Evolutionary conservation across 2,797 vertebrate genomes (phyloP), one percentile per base, ranked within the genome.

Genomic region (Ibycter americanus): DNA sequence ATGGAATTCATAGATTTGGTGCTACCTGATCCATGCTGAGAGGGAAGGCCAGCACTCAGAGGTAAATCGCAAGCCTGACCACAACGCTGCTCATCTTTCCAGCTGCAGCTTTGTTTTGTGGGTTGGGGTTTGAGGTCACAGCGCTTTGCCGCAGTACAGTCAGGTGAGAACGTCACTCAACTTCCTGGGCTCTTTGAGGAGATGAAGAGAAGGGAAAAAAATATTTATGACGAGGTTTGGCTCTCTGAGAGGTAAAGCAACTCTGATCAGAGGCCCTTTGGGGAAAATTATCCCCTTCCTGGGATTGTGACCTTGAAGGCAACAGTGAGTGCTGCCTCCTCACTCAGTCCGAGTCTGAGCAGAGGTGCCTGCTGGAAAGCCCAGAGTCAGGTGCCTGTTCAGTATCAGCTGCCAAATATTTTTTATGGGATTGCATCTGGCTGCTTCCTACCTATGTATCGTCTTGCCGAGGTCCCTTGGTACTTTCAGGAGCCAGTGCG

Each of bases 111-210:
- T 67, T 38, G 34, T 46, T 51, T 78, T 32, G 46, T 12, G 79
- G 78, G 31, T 12, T 76, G 87, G 72, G 71, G n/a, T 94, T 93
- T 93, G 95, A 96, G 90, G 94, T 93, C 65, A 13, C 40, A 22
- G 78, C 1, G 2, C 32, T 87, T 68, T 13, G 74, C 56, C 3
- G 2, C 65, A 12, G 38, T 17, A 11, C 0, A 0, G 63, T 81
- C 85, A 81, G 79, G 78, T 83, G 79, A 61, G 65, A 44, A 25
- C 46, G 4, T 68, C 2, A 0, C 74, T 80, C 18, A 20, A 0
- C 52, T 74, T 90, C 27, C 8, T 47, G 46, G 61, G 27, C 42
- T 80, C 27, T 80, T 72, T 46, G 40, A 61, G 67, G 63, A 70
- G 32, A 17, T 20, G 36, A 42, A 65, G 54, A 22, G 11, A 13